Base-by-base conservation (phyloP, 2,888 invertebrate species). In the Siphonodentalium dalli region DNA sequence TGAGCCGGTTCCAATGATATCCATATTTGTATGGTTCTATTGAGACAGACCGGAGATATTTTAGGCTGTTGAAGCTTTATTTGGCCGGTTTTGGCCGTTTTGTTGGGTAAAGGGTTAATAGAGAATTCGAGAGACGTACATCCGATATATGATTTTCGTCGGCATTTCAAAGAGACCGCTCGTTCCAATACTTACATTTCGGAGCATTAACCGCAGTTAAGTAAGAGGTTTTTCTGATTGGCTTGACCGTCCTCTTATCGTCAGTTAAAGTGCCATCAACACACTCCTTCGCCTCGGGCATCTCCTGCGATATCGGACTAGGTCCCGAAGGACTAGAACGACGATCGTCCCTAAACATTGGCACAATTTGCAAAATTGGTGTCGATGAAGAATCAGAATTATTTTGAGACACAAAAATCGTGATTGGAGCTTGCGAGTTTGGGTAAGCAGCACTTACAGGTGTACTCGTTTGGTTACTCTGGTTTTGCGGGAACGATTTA, bases 201-300 rank as follows among this genome's bases (percentile, higher is more conserved):
- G 77, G 73, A 7, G 76, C 71, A 55, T 74, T 74, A 9, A 79
- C 72, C 15, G 78, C 77, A 18, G 75, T 70, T 34, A 78, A 60
- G 58, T 78, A 79, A 11, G 78, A 78, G n/a, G 74, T 71, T 57
- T 79, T 78, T 41, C 79, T 56, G 28, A 68, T 68, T 1, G 74
- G 74, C n/a, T n/a, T n/a, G n/a, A n/a, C n/a, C n/a, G n/a, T n/a
- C n/a, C n/a, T 9, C 24, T 35, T 24, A 24, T 38, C 38, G 13
- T 38, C 21, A 21, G 42, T 42, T 31, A 42, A 27, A 20, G 43
- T 20, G 21, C 23, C 21, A 20, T 31, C 33, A 13, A 21, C 13
- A 11, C 33, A 15, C 31, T 23, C 23, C 3, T 31, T n/a, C 6
- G 31, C 42, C 18, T 42, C 28, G n/a, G 42, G 31, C 28, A 29